phyloP scores from a whole-genome alignment of 1,140 invertebrate species.

The Grapholita molesta region DNA sequence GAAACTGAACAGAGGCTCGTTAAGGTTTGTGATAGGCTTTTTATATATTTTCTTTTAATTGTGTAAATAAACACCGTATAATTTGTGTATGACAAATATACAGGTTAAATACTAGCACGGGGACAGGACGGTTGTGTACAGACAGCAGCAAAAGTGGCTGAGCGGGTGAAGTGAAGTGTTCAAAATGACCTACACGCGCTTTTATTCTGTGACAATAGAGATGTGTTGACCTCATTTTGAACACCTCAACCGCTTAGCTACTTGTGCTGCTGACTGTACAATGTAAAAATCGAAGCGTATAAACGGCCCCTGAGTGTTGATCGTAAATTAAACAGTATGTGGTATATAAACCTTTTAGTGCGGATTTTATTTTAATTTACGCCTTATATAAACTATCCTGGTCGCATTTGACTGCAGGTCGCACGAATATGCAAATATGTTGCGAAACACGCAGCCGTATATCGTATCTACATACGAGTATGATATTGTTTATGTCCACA shows the following conservation, averaged over 20 bases:
- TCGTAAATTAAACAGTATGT: not conserved
- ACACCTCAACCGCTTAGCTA: not conserved
- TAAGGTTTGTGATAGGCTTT: no score
- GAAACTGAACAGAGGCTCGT: no score
- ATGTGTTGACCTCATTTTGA: no score
- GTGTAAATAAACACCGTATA: no score
- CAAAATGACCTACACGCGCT: no score
- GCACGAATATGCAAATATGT: slow-evolving; percentile 2
- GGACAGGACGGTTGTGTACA: no score
- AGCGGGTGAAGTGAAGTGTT: no score
- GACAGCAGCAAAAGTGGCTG: no score
- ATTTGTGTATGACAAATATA: no score
- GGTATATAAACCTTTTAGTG: not conserved
- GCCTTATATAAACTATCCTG: not conserved
- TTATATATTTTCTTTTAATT: no score
- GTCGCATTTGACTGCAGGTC: not conserved
- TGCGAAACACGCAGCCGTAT: not conserved
- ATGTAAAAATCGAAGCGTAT: not conserved
- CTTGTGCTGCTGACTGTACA: not conserved
- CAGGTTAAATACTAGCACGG: no score
- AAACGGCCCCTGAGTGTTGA: not conserved
- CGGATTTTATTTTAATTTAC: not conserved
- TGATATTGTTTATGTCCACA: slow-evolving; percentile 6
- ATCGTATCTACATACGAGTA: not conserved
- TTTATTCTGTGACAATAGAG: no score